Conservation (phyloP, 2,797 vertebrate species). For the Gobionotothen gibberifrons region DNA sequence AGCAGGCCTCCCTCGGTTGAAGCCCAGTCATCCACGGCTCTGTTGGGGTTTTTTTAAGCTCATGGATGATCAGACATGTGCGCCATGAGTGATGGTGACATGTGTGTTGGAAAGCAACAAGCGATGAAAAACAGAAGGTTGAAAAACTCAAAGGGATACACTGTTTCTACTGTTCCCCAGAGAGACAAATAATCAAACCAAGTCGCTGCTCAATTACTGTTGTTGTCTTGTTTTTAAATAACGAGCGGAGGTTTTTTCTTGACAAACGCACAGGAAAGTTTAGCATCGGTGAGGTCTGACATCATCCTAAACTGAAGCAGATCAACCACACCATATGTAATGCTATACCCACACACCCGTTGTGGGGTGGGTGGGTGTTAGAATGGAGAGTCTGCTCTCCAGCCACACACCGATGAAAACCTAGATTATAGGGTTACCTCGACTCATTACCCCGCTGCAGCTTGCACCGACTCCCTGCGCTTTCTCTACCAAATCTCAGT, state of each 20-base stretch:
- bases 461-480: conserved; percentile 18
- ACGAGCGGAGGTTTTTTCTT: conserved; percentile 55
- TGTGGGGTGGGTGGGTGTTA: conserved; percentile 15
- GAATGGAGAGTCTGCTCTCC: conserved; percentile 24
- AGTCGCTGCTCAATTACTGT: conserved; percentile 45
- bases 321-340: conserved; percentile 31
- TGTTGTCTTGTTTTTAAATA: conserved; percentile 36
- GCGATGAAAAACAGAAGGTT: conserved; percentile 45
- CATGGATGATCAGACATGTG: conserved; percentile 70
- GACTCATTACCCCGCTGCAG: conserved; percentile 39
- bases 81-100: conserved; percentile 64
- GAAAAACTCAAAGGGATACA: conserved; percentile 58
- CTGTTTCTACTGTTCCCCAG: conserved; percentile 40
- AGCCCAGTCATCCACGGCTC: conserved; percentile 60
- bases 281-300: conserved; percentile 53
- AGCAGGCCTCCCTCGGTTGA: conserved; percentile 48
- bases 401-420: conserved; percentile 45
- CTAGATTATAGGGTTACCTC: conserved; percentile 61
- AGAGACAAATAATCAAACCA: conserved; percentile 28
- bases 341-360: conserved; percentile 10
- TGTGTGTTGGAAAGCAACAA: conserved; percentile 71
- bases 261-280: conserved; percentile 20
- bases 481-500: conserved; percentile 34
- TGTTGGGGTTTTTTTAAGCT: conserved; percentile 53
- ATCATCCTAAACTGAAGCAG: conserved; percentile 40